Conservation (phyloP, 2,797 vertebrate species). For the Mormyrus hasselquistii region DNA sequence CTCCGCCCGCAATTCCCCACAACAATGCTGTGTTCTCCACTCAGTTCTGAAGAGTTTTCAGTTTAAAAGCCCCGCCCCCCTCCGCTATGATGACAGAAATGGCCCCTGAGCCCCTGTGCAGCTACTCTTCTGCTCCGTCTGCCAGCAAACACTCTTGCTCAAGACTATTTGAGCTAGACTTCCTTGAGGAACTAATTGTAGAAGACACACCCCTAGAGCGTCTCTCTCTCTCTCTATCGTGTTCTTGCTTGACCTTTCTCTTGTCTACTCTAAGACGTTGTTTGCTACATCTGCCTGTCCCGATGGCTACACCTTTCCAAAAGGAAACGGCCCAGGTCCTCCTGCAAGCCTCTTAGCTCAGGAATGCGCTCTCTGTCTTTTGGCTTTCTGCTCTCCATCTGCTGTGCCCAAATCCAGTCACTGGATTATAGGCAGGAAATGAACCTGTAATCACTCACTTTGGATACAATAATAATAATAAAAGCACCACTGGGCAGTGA, state of each 20-base stretch:
- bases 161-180: background rate
- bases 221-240: constrained; percentile 1
- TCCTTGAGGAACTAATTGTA: constrained; percentile 23
- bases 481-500: background rate
- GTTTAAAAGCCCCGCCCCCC: background rate
- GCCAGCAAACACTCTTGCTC: background rate
- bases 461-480: background rate
- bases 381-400: background rate
- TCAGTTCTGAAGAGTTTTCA: background rate
- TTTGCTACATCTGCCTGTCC: constrained; percentile 5
- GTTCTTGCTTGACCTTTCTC: background rate
- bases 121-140: background rate
- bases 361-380: background rate
- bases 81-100: background rate
- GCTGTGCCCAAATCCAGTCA: background rate
- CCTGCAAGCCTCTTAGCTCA: background rate
- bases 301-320: background rate
- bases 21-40: background rate
- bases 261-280: background rate
- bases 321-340: background rate
- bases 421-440: background rate
- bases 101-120: background rate
- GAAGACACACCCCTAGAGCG: constrained; percentile 15
- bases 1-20: background rate
- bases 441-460: background rate